Evolutionary conservation across 1,140 invertebrate genomes (phyloP).

Genomic region (Drosophila subobscura): DNA sequence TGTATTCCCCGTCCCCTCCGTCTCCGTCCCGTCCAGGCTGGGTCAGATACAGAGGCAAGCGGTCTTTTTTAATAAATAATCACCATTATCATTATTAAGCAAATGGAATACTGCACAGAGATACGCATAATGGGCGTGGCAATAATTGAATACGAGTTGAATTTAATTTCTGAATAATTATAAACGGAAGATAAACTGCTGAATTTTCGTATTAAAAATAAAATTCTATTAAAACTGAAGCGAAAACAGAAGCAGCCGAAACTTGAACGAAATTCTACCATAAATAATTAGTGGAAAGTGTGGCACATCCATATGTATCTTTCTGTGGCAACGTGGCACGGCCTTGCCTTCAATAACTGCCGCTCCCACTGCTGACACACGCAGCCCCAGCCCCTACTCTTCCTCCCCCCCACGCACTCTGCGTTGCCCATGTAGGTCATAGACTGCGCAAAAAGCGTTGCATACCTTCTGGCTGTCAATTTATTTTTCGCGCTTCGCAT

Average conservation of each 20-base stretch:
- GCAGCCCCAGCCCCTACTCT: not conserved
- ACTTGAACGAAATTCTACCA: not conserved
- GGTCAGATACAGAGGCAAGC: not conserved
- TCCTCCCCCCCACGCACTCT: no score
- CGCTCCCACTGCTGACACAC: not conserved
- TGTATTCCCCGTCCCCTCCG: not conserved
- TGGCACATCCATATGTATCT: not conserved
- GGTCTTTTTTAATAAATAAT: conserved; percentile 46
- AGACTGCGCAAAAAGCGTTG: conserved; percentile 57
- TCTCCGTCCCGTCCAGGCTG: not conserved
- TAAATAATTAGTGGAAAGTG: conserved; percentile 6
- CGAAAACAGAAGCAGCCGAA: no score
- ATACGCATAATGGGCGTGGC: conserved; percentile 4
- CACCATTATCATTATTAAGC: conserved; percentile 47
- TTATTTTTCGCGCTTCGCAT: conserved; percentile 73
- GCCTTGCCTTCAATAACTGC: not conserved
- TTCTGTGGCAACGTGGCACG: not conserved
- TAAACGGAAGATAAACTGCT: not conserved
- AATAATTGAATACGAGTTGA: conserved; percentile 33
- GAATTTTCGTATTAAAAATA: not conserved
- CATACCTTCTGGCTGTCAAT: conserved; percentile 74
- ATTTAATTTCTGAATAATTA: conserved; percentile 35
- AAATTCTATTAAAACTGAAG: not conserved
- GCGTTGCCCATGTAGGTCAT: conserved; percentile 64
- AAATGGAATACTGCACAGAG: not conserved